A percentile compares a stretch with the other conserved stretches of the same genome.
Conservation (phyloP, 2,797 vertebrate genomes). For the Dermochelys coriacea region DNA sequence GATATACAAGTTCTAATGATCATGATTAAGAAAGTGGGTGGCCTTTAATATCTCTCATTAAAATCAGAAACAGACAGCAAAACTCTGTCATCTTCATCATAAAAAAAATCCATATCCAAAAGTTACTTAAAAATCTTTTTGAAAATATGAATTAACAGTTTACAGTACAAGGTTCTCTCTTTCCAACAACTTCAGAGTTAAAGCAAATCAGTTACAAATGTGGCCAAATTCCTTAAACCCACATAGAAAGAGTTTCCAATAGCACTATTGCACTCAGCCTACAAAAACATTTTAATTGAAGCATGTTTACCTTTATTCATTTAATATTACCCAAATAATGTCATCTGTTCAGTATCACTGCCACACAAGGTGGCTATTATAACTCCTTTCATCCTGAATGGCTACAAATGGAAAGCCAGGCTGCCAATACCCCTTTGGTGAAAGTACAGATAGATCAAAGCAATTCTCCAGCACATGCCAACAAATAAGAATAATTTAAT, state of each 20-base stretch:
- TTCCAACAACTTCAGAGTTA: slow-evolving; percentile 41
- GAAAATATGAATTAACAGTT: neutral
- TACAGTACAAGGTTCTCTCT: neutral
- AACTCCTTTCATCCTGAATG: slow-evolving; percentile 73
- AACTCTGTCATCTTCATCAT: neutral
- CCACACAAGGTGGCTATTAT: slow-evolving; percentile 77
- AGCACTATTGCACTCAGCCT: slow-evolving; percentile 36
- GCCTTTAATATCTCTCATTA: neutral
- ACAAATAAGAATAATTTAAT: slow-evolving; percentile 77
- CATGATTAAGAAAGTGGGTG: accelerated
- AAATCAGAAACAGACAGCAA: neutral
- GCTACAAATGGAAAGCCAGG: slow-evolving; percentile 64
- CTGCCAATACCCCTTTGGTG: slow-evolving; percentile 72
- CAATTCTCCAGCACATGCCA: slow-evolving; percentile 58
- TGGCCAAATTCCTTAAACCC: slow-evolving; percentile 64
- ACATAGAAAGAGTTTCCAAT: slow-evolving; percentile 42
- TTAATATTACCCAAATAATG: slow-evolving; percentile 75
- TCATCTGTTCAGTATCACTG: slow-evolving; percentile 79
- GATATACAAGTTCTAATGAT: neutral
- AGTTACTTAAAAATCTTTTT: neutral
- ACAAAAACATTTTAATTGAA: slow-evolving; percentile 72
- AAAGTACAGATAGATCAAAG: slow-evolving; percentile 75
- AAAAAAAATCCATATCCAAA: neutral
- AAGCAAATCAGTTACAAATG: slow-evolving; percentile 52
- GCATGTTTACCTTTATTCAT: slow-evolving; percentile 75